Evolutionary conservation across 2,113 vertebrate species (phyloP).

Genomic region (Athene cunicularia): DNA sequence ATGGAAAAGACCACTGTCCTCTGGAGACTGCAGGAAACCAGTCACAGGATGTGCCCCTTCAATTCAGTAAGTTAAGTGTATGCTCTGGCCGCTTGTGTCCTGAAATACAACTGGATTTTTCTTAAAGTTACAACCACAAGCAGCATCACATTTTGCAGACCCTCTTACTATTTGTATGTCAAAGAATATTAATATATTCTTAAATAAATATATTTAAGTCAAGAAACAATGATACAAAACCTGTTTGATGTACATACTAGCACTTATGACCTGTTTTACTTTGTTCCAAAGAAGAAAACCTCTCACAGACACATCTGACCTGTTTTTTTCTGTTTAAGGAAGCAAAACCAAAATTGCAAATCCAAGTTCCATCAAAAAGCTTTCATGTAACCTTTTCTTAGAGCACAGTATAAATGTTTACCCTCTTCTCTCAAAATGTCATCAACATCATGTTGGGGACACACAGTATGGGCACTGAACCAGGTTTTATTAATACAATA

Average conservation of each 20-base stretch:
- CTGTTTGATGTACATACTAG: not conserved
- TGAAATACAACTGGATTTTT: not conserved
- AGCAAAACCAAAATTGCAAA: constrained; percentile 8
- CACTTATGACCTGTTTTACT: not conserved
- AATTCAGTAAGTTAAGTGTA: not conserved
- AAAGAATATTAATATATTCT: not conserved
- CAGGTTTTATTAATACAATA: constrained; percentile 18
- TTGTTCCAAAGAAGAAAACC: not conserved
- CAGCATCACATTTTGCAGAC: not conserved
- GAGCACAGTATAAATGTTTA: constrained; percentile 5
- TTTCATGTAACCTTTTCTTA: constrained; percentile 47
- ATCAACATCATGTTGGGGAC: not conserved
- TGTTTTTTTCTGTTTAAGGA: not conserved
- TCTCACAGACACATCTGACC: not conserved
- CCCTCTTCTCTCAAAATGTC: constrained; percentile 22
- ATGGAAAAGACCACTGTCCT: constrained; percentile 38
- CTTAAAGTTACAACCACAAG: not conserved
- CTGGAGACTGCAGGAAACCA: constrained; percentile 3
- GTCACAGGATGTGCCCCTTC: constrained; percentile 8
- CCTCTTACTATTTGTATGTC: not conserved
- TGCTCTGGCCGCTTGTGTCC: not conserved
- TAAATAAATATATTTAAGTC: not conserved
- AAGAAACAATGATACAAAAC: not conserved
- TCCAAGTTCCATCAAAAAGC: not conserved
- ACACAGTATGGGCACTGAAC: not conserved